Conservation (phyloP, 1,140 invertebrate genomes). For the Microplitis mediator region DNA sequence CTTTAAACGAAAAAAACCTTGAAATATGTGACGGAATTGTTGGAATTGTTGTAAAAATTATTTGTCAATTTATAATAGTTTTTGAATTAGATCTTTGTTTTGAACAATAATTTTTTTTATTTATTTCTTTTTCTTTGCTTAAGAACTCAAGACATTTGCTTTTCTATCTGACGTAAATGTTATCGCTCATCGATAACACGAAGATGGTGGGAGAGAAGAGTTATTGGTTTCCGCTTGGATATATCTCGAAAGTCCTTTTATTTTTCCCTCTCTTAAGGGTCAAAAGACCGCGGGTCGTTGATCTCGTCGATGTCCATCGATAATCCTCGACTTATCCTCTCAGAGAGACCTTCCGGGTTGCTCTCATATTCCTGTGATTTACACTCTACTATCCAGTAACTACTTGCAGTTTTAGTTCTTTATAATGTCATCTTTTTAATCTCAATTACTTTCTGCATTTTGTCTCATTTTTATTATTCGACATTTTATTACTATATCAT, state of each 20-base stretch:
- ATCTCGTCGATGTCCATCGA: conserved; percentile 29
- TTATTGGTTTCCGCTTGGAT: conserved; percentile 17
- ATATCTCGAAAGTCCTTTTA: conserved; percentile 1
- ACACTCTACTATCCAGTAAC: conserved; percentile 38
- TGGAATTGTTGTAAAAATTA: not conserved
- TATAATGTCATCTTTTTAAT: not conserved
- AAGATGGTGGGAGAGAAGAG: not conserved
- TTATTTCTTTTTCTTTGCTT: not conserved
- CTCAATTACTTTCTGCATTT: not conserved
- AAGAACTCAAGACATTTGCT: not conserved
- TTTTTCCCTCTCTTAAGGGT: conserved; percentile 3
- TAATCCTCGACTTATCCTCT: conserved; percentile 24
- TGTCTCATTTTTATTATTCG: not conserved
- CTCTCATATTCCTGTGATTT: conserved; percentile 35
- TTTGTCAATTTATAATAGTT: not conserved
- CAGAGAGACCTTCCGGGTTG: conserved; percentile 8
- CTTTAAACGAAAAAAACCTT: not conserved
- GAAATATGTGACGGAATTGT: not conserved
- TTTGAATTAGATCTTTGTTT: not conserved
- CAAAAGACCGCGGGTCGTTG: conserved; percentile 18
- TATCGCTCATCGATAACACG: not conserved
- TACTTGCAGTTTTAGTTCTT: conserved; percentile 12
- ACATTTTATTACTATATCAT: not conserved
- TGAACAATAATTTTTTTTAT: not conserved
- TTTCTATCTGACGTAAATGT: conserved; percentile 2